These are phyloP conservation scores for Phoxinus phoxinus DNA, from an alignment of 2,113 vertebrate species.

Conservation along the genomic window DNA sequence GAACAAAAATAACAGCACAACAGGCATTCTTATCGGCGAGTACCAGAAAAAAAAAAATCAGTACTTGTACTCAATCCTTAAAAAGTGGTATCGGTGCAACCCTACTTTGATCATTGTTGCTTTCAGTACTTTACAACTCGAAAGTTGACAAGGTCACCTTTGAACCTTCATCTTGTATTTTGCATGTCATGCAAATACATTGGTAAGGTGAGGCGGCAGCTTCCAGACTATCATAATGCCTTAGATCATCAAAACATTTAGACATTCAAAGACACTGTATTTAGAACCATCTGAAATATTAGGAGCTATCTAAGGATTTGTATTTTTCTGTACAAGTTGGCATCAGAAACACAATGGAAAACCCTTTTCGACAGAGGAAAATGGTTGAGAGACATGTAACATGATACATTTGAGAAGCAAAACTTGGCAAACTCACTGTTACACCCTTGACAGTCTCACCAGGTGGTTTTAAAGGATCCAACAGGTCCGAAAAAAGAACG, in stretches of 20 bases:
- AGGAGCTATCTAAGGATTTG: too few relatives aligned
- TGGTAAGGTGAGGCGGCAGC: not conserved
- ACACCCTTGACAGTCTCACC: not conserved
- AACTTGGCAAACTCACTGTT: not conserved
- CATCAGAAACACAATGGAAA: not conserved
- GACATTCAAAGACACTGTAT: not conserved
- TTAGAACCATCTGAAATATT: not conserved
- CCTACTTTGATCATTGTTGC: not conserved
- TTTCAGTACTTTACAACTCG: not conserved
- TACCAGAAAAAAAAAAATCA: too few relatives aligned
- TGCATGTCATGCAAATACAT: conserved; percentile 33
- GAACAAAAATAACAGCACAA: too few relatives aligned
- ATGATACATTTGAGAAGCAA: not conserved
- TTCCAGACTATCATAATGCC: not conserved
- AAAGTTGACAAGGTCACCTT: not conserved
- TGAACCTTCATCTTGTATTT: not conserved
- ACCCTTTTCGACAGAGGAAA: not conserved
- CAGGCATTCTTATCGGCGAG: too few relatives aligned
- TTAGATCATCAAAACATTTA: conserved; percentile 1
- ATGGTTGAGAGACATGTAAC: not conserved
- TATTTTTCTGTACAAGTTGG: not conserved
- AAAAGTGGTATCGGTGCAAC: too few relatives aligned
- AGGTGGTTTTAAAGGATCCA: not conserved
- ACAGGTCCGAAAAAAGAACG: not conserved
- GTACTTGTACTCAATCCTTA: too few relatives aligned